Evolutionary conservation across 2,113 vertebrate genomes (phyloP), one percentile per base, ranked within the genome.

Genomic region (Gavia stellata): DNA sequence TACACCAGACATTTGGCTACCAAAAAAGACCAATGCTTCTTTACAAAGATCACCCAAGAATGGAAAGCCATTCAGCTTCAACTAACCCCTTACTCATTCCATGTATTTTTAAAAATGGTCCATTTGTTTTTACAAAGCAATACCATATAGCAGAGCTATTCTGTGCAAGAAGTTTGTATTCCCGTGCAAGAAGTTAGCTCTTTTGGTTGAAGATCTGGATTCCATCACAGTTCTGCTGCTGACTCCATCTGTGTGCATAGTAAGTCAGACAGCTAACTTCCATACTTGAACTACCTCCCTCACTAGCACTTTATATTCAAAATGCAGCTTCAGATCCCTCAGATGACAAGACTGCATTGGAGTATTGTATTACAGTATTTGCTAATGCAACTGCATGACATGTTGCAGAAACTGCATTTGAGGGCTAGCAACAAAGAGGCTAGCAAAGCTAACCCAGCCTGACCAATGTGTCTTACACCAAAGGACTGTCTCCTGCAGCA

Each of bases 331-430:
- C 63, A 81, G 50, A 62, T 47, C 20, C 26, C 75, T 59, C 40
- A 31, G 33, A 50, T 5, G 28, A 52, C n/a, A n/a, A 83, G 42
- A 13, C 36, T 2, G 3, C 17, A 38, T 0, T 18, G 14, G 20
- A 72, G 7, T 21, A 70, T 0, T 33, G 49, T 45, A 10, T 34
- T 59, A 65, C 21, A 77, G 9, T 3, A 38, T 9, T 34, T 55
- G 19, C 52, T 56, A 81, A 88, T 15, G 12, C 28, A 85, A 38
- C 45, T 17, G 11, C 58, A 40, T 12, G 29, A 83, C 33, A 38
- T 12, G 38, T 4, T 68, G 36, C 25, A 71, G 34, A 90, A 94
- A 55, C n/a, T 52, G 21, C 45, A 63, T 19, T 6, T 81, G 55
- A 72, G 40, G 34, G 44, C n/a, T 49, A 50, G 44, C 79, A 40